Evolutionary conservation across 1,140 invertebrate genomes (phyloP), one percentile per base, ranked within the genome.

Genomic region (Hylyphantes graminicola): DNA sequence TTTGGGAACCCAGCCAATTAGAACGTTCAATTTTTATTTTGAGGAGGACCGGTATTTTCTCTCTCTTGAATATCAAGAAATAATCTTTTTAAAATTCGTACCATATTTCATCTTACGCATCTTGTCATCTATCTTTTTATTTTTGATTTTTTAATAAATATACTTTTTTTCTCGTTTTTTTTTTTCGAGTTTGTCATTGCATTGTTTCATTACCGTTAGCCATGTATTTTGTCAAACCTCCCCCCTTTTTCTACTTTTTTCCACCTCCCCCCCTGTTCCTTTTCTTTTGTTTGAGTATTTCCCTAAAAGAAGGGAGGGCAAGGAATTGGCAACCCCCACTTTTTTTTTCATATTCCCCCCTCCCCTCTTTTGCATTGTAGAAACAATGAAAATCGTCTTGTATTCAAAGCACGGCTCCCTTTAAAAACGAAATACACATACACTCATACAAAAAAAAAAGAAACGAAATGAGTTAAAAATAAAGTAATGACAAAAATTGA

Each of bases 161-260:
- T 35, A 35, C 5, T 73, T 73, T 72, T 81, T 80, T 53, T 53
- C 21, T 17, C 10, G 19, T 59, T 11, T 59, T 68, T 70, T 51
- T 83, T 50, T 70, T 51, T 35, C 59, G 19, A 65, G 70, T 74
- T 83, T 83, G 80, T 83, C 67, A 81, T 67, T 72, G 79, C 79
- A 73, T 81, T 81, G 79, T 81, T 81, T 81, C 79, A 81, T 81
- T 81, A 81, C 79, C 79, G 79, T 73, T 81, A 53, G 79, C 79
- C 73, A 81, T 81, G 79, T 81, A 81, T 81, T 81, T 81, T 63
- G 79, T 64, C 65, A 55, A 72, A 53, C 68, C 68, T 21, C 53
- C 63, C 77, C 70, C 53, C 53, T 51, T 59, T 35, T 50, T 59
- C 74, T 12, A 12, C 55, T 13, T 2, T 15, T 50, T 51, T 51